phyloP scores from a whole-genome alignment of 1,140 invertebrate species.

The Steinernema khuongi region DNA sequence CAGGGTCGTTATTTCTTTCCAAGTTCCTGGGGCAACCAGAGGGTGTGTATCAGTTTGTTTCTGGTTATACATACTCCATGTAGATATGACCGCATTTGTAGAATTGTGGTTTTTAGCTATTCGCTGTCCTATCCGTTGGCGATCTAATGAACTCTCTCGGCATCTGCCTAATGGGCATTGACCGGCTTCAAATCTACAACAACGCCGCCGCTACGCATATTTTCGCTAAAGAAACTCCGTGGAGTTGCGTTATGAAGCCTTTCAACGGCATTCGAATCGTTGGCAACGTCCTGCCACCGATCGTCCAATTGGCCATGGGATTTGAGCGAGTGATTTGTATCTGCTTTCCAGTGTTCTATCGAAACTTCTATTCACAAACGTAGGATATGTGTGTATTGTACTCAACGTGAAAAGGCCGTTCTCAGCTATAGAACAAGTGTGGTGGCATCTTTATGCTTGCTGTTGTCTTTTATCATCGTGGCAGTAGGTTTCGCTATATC shows the following conservation, averaged over 20 bases:
- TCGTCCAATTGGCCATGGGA: background rate
- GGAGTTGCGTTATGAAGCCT: background rate
- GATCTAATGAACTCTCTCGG: background rate
- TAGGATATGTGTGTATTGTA: background rate
- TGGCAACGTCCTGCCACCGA: background rate
- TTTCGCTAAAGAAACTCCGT: background rate
- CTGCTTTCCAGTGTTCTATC: background rate
- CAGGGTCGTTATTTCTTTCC: no score
- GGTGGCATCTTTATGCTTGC: background rate
- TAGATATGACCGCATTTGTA: no score
- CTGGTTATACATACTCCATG: background rate
- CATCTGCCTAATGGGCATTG: background rate
- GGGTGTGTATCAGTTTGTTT: background rate
- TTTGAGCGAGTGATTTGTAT: background rate
- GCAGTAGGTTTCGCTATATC: background rate
- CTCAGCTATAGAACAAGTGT: background rate
- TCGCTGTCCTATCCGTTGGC: background rate
- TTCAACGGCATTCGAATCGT: background rate
- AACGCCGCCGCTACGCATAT: background rate
- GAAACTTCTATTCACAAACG: background rate
- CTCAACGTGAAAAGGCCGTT: background rate
- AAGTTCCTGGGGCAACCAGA: background rate
- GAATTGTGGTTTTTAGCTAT: conserved; percentile 6
- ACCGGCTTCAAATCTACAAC: background rate
- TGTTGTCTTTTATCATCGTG: background rate